These are phyloP conservation scores for Greenwoodochromis staneri DNA, from an alignment of 2,113 vertebrate genomes.

Conservation along the genomic window DNA sequence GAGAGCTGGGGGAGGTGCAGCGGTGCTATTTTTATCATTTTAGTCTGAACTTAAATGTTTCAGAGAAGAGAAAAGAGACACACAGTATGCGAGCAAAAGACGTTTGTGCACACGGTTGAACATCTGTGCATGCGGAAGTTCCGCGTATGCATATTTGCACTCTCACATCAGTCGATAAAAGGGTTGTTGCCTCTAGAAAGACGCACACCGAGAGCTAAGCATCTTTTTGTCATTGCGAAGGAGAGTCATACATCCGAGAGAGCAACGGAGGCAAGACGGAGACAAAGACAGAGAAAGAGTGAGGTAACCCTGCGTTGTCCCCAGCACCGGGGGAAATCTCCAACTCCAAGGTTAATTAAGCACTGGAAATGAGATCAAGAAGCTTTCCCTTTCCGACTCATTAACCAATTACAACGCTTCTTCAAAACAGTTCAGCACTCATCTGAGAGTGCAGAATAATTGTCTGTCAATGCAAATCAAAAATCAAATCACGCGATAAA, in stretches of 20 bases:
- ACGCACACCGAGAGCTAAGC: background rate
- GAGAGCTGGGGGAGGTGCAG: background rate
- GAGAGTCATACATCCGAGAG: slow-evolving; percentile 24
- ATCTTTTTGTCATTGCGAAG: slow-evolving; percentile 59
- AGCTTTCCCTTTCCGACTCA: slow-evolving; percentile 70
- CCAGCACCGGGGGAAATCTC: slow-evolving; percentile 62
- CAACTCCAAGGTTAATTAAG: slow-evolving; percentile 74
- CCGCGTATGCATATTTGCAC: background rate
- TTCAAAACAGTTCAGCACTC: slow-evolving; percentile 60
- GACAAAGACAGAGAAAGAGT: slow-evolving; percentile 36
- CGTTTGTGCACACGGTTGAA: background rate
- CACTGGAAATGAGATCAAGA: slow-evolving; percentile 73
- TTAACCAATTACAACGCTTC: slow-evolving; percentile 71
- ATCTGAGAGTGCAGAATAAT: slow-evolving; percentile 52
- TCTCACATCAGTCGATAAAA: slow-evolving; percentile 46
- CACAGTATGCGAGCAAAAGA: background rate
- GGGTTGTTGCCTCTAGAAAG: slow-evolving; percentile 12
- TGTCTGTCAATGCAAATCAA: slow-evolving; percentile 61
- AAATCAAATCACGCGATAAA: slow-evolving; percentile 36
- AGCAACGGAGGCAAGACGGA: background rate
- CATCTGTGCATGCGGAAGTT: background rate
- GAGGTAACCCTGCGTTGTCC: slow-evolving; percentile 56
- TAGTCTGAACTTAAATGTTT: slow-evolving; percentile 35
- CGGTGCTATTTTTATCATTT: slow-evolving; percentile 53
- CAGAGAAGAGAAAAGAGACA: background rate